A percentile compares a stretch with the other conserved stretches of the same genome.
These are phyloP conservation scores for Cisticola juncidis DNA, from an alignment of 2,113 vertebrate species.

Conservation along the genomic window DNA sequence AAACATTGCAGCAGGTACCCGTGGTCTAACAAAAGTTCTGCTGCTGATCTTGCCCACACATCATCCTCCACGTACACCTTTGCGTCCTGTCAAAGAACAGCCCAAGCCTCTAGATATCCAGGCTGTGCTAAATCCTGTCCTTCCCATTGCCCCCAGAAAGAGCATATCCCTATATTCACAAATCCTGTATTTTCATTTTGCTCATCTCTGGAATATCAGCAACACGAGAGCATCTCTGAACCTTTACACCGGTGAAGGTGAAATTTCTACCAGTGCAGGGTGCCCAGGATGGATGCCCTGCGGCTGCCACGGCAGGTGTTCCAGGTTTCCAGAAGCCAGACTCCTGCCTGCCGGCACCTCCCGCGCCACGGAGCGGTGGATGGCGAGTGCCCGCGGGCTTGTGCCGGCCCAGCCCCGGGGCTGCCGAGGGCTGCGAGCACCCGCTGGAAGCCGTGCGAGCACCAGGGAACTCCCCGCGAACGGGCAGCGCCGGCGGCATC, in stretches of 20 bases:
- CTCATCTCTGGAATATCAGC: background rate
- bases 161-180: accelerated
- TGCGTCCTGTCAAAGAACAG: background rate
- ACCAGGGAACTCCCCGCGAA: background rate
- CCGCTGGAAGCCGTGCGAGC: accelerated
- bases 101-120: background rate
- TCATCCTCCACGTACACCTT: accelerated
- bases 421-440: background rate
- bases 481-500: background rate
- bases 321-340: background rate
- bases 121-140: background rate
- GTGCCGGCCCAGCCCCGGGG: too few species aligned
- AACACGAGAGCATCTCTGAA: background rate
- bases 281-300: accelerated
- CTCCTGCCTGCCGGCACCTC: background rate
- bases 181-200: background rate
- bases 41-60: background rate
- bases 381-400: background rate
- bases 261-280: accelerated
- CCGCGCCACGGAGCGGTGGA: accelerated
- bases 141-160: accelerated
- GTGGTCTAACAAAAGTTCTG: background rate
- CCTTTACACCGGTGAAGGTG: background rate
- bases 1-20: background rate
- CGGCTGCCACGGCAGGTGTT: background rate